phyloP scores from a whole-genome alignment of 35 echinoderm and acorn worm species.

The Heliocidaris tuberculata region DNA sequence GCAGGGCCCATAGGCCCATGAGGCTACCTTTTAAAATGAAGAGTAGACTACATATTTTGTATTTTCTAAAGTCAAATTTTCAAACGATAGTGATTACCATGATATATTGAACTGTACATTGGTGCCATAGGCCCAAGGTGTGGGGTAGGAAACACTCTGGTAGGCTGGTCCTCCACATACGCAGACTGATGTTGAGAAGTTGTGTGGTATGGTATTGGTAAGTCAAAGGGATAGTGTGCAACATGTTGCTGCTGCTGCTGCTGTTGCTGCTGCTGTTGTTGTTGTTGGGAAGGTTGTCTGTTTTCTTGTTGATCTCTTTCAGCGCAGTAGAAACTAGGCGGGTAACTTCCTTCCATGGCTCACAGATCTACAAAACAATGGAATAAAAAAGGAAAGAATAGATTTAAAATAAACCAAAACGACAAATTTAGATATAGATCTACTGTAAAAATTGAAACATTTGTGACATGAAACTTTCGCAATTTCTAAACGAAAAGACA shows the following conservation, averaged over 20 bases:
- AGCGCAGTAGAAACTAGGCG: neutral
- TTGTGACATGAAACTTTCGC: no score
- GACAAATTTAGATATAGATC: no score
- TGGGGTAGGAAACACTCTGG: neutral
- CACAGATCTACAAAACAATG: neutral
- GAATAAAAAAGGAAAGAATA: no score
- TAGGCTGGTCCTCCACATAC: neutral
- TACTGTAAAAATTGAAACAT: no score
- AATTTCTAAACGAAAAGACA: no score
- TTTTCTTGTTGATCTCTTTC: neutral
- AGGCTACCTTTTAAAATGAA: no score
- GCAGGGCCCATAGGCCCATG: no score
- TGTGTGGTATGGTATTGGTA: slow-evolving; percentile 9
- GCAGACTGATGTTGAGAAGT: neutral
- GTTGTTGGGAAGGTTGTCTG: neutral
- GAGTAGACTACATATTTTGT: no score
- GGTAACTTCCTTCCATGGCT: neutral
- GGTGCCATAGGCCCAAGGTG: neutral
- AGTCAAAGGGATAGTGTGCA: neutral
- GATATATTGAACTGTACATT: neutral
- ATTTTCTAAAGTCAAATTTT: no score
- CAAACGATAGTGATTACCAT: neutral
- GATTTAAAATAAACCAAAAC: no score
- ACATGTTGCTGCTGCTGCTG: neutral
- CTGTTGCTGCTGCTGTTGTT: neutral